A percentile compares a stretch with the other conserved stretches of the same genome.
phyloP scores from a whole-genome alignment of 2,113 vertebrate species.

The Aplodontia rufa region DNA sequence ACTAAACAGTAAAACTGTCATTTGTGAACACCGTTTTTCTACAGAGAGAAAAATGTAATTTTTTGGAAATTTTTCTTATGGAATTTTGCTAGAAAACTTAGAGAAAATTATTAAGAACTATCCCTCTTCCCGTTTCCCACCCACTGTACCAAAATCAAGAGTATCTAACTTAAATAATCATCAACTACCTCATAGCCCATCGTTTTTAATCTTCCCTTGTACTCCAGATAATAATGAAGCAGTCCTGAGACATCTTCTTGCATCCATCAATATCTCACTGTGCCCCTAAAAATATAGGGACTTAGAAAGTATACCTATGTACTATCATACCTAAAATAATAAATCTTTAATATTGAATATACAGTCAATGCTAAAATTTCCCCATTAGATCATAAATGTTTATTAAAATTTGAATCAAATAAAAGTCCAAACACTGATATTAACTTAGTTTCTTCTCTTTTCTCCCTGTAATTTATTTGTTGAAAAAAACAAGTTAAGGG shows the following conservation, averaged over 20 bases:
- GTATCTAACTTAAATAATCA: background rate
- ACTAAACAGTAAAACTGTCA: slow-evolving; percentile 4
- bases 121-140: background rate
- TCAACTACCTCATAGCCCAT: background rate
- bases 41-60: background rate
- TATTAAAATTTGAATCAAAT: slow-evolving; percentile 42
- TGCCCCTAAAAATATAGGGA: slow-evolving; percentile 13
- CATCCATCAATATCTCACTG: background rate
- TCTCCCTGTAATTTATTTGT: background rate
- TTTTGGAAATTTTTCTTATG: slow-evolving; percentile 23
- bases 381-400: background rate
- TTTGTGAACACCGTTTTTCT: slow-evolving; percentile 23
- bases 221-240: background rate
- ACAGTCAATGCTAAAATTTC: slow-evolving; percentile 35
- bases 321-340: background rate
- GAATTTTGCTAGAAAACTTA: background rate
- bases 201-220: background rate
- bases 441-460: slow-evolving; percentile 12
- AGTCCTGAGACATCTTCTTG: background rate
- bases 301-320: background rate
- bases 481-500: background rate
- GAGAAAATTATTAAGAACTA: slow-evolving; percentile 23
- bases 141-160: background rate
- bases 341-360: slow-evolving; percentile 47
- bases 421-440: slow-evolving; percentile 6